These are phyloP conservation scores for Tetheella fluctuosa DNA, from an alignment of 2,888 invertebrate genomes.

Conservation along the genomic window DNA sequence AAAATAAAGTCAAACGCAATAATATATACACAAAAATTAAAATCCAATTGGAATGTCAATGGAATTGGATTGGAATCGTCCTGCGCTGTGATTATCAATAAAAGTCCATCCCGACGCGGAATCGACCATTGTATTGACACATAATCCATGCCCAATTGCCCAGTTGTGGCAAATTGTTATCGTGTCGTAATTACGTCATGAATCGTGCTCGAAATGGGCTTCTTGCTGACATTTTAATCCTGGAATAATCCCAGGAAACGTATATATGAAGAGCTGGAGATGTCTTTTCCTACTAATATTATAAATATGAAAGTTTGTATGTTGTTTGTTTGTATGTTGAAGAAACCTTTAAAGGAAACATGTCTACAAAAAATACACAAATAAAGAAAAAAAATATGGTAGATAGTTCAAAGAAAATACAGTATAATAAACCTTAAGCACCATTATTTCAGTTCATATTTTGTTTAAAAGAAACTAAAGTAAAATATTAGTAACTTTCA, in stretches of 20 bases:
- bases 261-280: conserved; percentile 18
- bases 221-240: conserved; percentile 43
- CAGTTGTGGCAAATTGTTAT: conserved; percentile 32
- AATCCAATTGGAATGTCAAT: not conserved
- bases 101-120: conserved; percentile 4
- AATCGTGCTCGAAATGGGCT: conserved; percentile 33
- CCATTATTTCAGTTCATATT: too few species aligned
- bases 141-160: conserved; percentile 29
- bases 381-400: too few species aligned
- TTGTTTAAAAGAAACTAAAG: too few species aligned
- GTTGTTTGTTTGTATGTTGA: not conserved
- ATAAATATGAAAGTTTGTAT: too few species aligned
- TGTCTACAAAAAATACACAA: too few species aligned
- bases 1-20: too few species aligned
- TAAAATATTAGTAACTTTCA: too few species aligned
- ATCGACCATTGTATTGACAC: conserved; percentile 14
- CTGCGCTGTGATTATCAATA: conserved; percentile 7
- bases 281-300: not conserved
- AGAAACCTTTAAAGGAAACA: too few species aligned
- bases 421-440: too few species aligned
- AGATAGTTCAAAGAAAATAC: too few species aligned
- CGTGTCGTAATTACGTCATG: conserved; percentile 32
- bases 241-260: conserved; percentile 28
- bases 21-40: not conserved
- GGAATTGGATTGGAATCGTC: not conserved